phyloP scores from a whole-genome alignment of 2,888 invertebrate genomes.

The Thecocarcelia acutangulata region DNA sequence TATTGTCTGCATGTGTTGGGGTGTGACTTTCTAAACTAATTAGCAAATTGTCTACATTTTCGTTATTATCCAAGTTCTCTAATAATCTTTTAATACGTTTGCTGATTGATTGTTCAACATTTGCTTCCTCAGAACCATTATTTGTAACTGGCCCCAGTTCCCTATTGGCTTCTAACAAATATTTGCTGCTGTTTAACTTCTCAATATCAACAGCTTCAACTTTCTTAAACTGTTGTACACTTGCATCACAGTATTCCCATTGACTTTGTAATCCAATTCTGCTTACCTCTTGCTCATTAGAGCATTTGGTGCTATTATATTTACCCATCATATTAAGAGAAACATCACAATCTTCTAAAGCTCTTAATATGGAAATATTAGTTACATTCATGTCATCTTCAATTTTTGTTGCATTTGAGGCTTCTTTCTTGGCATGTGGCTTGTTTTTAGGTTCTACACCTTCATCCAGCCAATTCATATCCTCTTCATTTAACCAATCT shows the following conservation, averaged over 20 bases:
- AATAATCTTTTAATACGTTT: conserved; percentile 18
- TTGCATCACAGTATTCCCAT: conserved; percentile 7
- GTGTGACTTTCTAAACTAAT: conserved; percentile 32
- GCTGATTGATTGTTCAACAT: not conserved
- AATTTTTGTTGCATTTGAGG: not conserved
- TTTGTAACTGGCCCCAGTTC: not conserved
- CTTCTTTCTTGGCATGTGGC: not conserved
- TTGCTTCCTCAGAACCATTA: not conserved
- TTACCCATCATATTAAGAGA: conserved; percentile 44
- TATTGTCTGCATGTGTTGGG: not conserved
- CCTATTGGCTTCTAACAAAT: not conserved
- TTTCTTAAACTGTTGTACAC: not conserved
- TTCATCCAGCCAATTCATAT: conserved; percentile 23
- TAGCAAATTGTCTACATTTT: conserved; percentile 43
- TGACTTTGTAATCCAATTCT: not conserved
- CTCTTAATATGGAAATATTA: conserved; percentile 46
- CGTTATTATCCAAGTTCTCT: conserved; percentile 33
- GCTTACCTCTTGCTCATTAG: not conserved
- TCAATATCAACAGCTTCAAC: not conserved
- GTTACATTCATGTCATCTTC: conserved; percentile 7
- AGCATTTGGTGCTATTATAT: conserved; percentile 23
- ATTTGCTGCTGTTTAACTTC: not conserved
- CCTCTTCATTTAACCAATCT: conserved; percentile 21
- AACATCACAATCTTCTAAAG: conserved; percentile 57
- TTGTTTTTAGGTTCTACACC: not conserved